These are phyloP conservation scores for Chloroceryle amazona DNA, from an alignment of 2,797 vertebrate genomes.

Conservation along the genomic window DNA sequence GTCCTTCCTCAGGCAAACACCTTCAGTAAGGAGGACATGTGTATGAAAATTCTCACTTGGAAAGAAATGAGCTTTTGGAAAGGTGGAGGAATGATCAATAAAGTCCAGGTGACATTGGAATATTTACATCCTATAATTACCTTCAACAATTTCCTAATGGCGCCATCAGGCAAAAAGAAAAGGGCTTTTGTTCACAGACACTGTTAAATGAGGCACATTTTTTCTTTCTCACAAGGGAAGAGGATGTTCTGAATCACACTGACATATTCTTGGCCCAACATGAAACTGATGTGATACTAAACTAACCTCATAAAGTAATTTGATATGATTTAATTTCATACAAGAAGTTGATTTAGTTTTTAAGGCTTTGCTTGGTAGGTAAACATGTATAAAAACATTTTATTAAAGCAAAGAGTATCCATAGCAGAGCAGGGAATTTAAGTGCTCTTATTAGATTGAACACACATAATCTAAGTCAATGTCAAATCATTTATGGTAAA, in stretches of 20 bases:
- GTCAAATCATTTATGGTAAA: not conserved
- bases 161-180: not conserved
- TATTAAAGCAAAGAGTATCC: not conserved
- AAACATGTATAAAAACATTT: not conserved
- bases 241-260: not conserved
- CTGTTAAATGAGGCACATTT: not conserved
- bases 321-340: not conserved
- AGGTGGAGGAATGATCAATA: not conserved
- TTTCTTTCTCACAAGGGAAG: not conserved
- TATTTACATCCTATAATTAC: not conserved
- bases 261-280: not conserved
- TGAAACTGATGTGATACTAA: not conserved
- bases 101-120: not conserved
- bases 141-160: not conserved
- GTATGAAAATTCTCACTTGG: not conserved
- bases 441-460: not conserved
- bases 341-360: not conserved
- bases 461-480: not conserved
- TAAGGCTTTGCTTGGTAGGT: not conserved
- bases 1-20: not conserved
- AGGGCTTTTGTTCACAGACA: not conserved
- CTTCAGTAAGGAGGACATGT: not conserved
- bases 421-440: not conserved
- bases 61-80: not conserved
- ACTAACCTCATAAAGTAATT: not conserved